Conservation (phyloP, 2,113 vertebrate genomes). For the Crotalus horridus region DNA sequence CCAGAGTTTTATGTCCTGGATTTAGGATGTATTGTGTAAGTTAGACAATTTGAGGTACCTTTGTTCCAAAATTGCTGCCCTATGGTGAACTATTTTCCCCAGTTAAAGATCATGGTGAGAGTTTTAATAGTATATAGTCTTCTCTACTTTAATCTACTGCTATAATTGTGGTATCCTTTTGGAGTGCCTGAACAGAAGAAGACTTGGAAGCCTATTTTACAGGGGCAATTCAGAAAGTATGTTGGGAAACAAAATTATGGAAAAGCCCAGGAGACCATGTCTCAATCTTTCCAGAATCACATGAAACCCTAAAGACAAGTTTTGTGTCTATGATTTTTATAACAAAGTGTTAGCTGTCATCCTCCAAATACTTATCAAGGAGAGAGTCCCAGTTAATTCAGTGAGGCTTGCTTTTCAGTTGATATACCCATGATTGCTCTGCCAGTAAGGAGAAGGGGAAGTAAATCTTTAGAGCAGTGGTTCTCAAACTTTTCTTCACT, state of each 20-base stretch:
- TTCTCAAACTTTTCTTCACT: too few species aligned
- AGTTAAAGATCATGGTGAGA: neutral
- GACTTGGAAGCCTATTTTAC: neutral
- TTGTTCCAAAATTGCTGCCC: neutral
- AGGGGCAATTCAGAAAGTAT: neutral
- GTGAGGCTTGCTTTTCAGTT: neutral
- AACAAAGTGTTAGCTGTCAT: neutral
- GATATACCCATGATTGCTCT: neutral
- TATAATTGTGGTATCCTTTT: neutral
- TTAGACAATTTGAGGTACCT: neutral
- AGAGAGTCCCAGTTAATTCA: neutral
- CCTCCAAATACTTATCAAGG: neutral
- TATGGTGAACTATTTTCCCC: neutral
- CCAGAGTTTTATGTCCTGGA: neutral
- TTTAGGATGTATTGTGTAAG: neutral
- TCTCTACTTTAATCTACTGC: neutral
- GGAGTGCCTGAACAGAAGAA: neutral
- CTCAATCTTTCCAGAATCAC: neutral
- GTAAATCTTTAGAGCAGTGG: neutral
- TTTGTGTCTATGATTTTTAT: neutral
- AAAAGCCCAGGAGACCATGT: neutral
- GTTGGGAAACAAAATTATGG: neutral
- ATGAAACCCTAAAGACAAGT: neutral
- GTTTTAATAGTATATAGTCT: neutral
- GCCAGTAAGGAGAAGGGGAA: neutral